A percentile compares a stretch with the other conserved stretches of the same genome.
Conservation (phyloP, 2,888 invertebrate species). For the Drosophila rellima region DNA sequence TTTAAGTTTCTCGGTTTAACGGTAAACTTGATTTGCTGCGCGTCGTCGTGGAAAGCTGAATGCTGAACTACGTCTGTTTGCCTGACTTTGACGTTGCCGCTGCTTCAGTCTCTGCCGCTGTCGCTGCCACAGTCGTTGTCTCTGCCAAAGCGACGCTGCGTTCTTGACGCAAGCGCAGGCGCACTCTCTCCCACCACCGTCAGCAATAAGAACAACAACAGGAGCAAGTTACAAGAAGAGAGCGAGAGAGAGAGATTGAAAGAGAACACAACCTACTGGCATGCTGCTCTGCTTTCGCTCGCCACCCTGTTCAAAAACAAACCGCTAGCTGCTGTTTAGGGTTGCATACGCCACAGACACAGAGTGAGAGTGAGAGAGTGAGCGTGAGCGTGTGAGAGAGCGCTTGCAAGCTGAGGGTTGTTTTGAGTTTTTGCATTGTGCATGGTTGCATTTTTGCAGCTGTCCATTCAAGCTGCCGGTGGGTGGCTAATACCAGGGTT, state of each 20-base stretch:
- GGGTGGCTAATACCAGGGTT: conserved; percentile 47
- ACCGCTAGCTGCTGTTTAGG: conserved; percentile 36
- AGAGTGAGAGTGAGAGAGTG: conserved; percentile 1
- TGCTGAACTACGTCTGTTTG: conserved; percentile 78
- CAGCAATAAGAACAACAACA: conserved; percentile 8
- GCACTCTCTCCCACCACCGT: conserved; percentile 52
- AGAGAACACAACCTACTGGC: conserved; percentile 39
- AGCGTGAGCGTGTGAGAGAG: neutral
- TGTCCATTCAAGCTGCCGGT: conserved; percentile 24
- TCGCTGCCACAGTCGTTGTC: conserved; percentile 12
- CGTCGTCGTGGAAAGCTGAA: conserved; percentile 69
- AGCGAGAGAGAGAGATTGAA: neutral
- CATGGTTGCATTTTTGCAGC: conserved; percentile 65
- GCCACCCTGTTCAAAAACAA: conserved; percentile 39
- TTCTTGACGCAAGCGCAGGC: conserved; percentile 55
- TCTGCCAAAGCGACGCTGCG: conserved; percentile 27
- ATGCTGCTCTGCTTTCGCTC: conserved; percentile 29
- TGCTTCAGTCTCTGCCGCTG: conserved; percentile 29
- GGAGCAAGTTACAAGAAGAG: conserved; percentile 17
- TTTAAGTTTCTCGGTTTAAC: conserved; percentile 27
- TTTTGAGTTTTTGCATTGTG: conserved; percentile 25
- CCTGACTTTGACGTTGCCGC: conserved; percentile 27
- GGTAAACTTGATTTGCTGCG: conserved; percentile 49
- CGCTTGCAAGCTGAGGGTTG: conserved; percentile 10
- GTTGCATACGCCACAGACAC: conserved; percentile 27